These are phyloP conservation scores for Melopsittacus undulatus DNA, from an alignment of 2,797 vertebrate species.

Conservation along the genomic window DNA sequence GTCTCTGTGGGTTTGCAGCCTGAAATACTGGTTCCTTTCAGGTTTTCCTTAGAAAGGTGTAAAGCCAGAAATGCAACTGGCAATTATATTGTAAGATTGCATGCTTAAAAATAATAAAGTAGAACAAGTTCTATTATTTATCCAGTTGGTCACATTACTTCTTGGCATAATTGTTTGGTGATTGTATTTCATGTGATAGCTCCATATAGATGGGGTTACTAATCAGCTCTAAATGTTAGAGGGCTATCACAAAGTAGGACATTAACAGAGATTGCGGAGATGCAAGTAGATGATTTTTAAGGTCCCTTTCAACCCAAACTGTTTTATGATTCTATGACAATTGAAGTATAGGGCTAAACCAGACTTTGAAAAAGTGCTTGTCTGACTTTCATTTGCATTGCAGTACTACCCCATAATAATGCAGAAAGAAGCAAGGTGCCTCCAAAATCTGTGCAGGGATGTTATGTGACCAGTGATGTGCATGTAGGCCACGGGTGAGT, in stretches of 20 bases:
- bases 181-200: not conserved
- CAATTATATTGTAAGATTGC: conserved; percentile 22
- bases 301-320: not conserved
- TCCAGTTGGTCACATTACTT: not conserved
- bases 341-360: not conserved
- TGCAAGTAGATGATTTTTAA: not conserved
- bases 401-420: not conserved
- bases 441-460: not conserved
- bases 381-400: not conserved
- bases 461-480: not conserved
- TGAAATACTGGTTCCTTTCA: conserved; percentile 53
- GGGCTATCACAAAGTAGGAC: not conserved
- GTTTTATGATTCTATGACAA: not conserved
- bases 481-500: not conserved
- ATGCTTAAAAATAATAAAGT: conserved; percentile 22
- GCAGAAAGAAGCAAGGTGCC: not conserved
- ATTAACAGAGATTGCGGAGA: not conserved
- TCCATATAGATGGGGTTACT: not conserved
- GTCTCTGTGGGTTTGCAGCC: not conserved
- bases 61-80: conserved; percentile 29
- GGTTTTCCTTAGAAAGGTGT: conserved; percentile 29
- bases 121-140: conserved; percentile 24
- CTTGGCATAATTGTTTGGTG: not conserved
- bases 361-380: not conserved
- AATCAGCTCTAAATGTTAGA: not conserved